Base-by-base conservation (phyloP, 2,888 invertebrate species). In the Limnephilus rhombicus region DNA sequence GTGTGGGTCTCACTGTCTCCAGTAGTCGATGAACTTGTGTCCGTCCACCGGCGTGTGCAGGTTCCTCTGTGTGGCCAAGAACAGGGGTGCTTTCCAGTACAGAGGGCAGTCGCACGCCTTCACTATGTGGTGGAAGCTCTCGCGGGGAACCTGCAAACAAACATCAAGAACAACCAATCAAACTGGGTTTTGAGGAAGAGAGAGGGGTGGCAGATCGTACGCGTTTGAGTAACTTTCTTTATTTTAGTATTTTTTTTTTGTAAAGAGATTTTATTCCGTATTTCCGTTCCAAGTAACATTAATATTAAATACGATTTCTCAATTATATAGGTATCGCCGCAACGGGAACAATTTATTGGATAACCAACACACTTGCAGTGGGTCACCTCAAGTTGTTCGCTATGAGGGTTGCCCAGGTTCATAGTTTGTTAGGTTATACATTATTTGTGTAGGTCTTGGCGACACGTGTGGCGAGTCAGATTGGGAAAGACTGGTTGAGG, bases 81-180 rank as follows among this genome's bases (percentile, higher is more conserved):
- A 99, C 93, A 99, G 96, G n/a, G 99, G 98, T 95, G 98, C 98
- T 95, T 99, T 99, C 99, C 99, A 99, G 96, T 99, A 99, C 92
- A 99, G 97, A 18, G 99, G 99, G 94, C 99, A 96, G 94, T 98
- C 98, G 95, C 98, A 98, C 53, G 99, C 98, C 96, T 98, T 97
- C 81, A 97, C 96, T 94, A 98, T 97, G 95, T 96, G 96, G 94
- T 97, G 97, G 95, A 97, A 97, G 94, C 97, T 97, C 93, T 97
- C 97, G 93, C 97, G 96, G 90, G 97, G 96, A 92, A 97, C 96
- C 96, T 96, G 95, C 0, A 94, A 94, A 93, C 24, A 24, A 89
- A 31, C 24, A 80, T 18, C 4, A 45, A 45, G 12, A 45, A 45
- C 82, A 82, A 82, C 31, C 34, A 81, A 68, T 18, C 53, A 68